Base-by-base conservation (phyloP, 2,888 invertebrate species). In the Coelogynopora nodosa region DNA sequence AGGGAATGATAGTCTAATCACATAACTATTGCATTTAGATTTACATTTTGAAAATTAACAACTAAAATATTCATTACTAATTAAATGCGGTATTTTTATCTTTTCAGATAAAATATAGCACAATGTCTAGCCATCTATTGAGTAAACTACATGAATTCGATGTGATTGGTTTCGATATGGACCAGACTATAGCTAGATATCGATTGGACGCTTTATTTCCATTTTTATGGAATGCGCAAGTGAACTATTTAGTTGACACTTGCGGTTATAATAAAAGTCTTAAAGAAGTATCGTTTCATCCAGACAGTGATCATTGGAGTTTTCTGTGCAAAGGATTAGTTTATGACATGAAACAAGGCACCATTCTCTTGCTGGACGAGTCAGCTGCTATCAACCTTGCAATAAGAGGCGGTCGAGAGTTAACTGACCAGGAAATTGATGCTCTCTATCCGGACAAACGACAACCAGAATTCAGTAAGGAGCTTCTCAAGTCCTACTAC, bases 111-210 rank as follows among this genome's bases (percentile, higher is more conserved):
- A n/a, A n/a, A n/a, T n/a, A n/a, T n/a, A n/a, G n/a, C n/a, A n/a
- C 74, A 13, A 74, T 74, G 74, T 5, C 74, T 2, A 74, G 23
- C 23, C 74, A 31, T 80, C 80, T 84, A 82, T 2, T 23, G 5
- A 82, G 2, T 23, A 2, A 28, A 29, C 31, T 82, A 5, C 2
- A 29, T 2, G 82, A 30, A 30, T 82, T 27, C 27, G 82, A 82
- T 28, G 82, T 82, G 2, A 28, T 82, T 18, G 82, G 82, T 1
- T 82, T 82, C 23, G 82, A 82, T 82, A 29, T 82, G 29, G 82
- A 82, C 28, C 29, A 82, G 1, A 82, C 82, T 82, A 18, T 82
- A 30, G 82, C 82, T 27, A 29, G 23, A 18, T 82, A 82, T n/a
- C 13, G 28, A n/a, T 28, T 82, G 29, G 82, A 82, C 5, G 28